Conservation (phyloP, 2,113 vertebrate species). For the Mola mola region DNA sequence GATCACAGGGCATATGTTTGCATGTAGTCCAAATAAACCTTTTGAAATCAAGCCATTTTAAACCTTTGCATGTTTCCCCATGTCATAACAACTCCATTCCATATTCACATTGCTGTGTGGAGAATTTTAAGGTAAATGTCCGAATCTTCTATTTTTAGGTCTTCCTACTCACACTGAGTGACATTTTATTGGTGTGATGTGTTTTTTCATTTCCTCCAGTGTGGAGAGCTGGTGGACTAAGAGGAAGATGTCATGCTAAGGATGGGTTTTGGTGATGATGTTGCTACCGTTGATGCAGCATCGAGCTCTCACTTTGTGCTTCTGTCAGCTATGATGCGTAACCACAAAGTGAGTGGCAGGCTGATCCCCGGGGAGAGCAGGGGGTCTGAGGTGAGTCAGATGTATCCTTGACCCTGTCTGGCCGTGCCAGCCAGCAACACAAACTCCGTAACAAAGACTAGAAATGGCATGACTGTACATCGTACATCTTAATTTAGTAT, state of each 20-base stretch:
- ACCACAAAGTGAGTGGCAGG: slow-evolving; percentile 76
- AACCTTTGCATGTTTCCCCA: slow-evolving; percentile 47
- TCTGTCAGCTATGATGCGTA: slow-evolving; percentile 77
- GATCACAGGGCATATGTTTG: slow-evolving; percentile 34
- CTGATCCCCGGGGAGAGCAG: slow-evolving; percentile 66
- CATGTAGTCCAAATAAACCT: slow-evolving; percentile 31
- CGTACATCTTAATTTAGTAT: slow-evolving; percentile 66
- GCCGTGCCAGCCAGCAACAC: slow-evolving; percentile 68
- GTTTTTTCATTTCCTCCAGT: slow-evolving; percentile 41
- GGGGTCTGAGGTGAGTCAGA: slow-evolving; percentile 79
- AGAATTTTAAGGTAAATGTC: slow-evolving; percentile 67
- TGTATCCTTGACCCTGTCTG: slow-evolving; percentile 78
- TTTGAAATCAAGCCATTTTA: slow-evolving; percentile 53
- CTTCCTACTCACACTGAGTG: slow-evolving; percentile 52
- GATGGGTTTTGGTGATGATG: slow-evolving; percentile 77
- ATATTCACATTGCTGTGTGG: slow-evolving; percentile 32
- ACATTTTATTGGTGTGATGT: slow-evolving; percentile 67
- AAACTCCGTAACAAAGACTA: slow-evolving; percentile 56
- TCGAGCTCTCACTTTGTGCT: slow-evolving; percentile 76
- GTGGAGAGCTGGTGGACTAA: slow-evolving; percentile 59
- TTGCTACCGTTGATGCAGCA: slow-evolving; percentile 74
- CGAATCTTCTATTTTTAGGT: slow-evolving; percentile 67
- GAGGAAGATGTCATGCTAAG: slow-evolving; percentile 79
- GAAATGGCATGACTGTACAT: slow-evolving; percentile 57
- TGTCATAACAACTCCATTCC: slow-evolving; percentile 57